phyloP scores from a whole-genome alignment of 2,888 invertebrate species.

The Micropterix aruncella region DNA sequence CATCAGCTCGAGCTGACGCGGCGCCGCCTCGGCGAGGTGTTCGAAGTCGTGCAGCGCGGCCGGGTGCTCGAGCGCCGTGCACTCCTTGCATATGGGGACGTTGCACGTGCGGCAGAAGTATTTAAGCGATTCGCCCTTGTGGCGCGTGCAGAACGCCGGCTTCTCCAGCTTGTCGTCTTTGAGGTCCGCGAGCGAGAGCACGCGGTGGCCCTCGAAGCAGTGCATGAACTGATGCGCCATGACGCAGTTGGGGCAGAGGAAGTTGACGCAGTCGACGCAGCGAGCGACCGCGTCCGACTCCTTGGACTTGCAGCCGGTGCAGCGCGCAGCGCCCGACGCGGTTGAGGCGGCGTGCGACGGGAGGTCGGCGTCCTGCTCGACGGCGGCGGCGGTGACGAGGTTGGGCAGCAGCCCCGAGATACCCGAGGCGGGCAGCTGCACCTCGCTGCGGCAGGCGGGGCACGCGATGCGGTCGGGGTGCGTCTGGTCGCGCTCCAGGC shows the following conservation, averaged over 20 bases:
- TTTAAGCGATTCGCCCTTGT: slow-evolving; percentile 82
- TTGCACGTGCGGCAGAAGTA: slow-evolving; percentile 92
- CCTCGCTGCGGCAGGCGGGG: slow-evolving; percentile 48
- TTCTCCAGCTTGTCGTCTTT: slow-evolving; percentile 48
- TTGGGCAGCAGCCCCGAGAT: slow-evolving; percentile 54
- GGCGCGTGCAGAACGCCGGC: slow-evolving; percentile 67
- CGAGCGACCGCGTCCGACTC: slow-evolving; percentile 90
- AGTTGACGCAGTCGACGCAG: slow-evolving; percentile 93
- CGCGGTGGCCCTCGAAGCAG: slow-evolving; percentile 94
- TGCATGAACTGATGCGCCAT: slow-evolving; percentile 99
- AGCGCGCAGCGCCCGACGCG: slow-evolving; percentile 48
- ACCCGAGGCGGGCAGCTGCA: slow-evolving; percentile 37
- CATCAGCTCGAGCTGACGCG: slow-evolving; percentile 70
- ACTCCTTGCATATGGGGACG: slow-evolving; percentile 89
- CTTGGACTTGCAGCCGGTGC: slow-evolving; percentile 94
- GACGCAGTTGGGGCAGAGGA: slow-evolving; percentile 92
- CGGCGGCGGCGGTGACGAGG: slow-evolving; percentile 40
- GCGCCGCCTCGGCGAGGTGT: slow-evolving; percentile 68
- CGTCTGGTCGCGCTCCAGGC: slow-evolving; percentile 60
- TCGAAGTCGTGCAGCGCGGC: slow-evolving; percentile 73
- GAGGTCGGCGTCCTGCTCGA: slow-evolving; percentile 39
- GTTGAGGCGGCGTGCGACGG: slow-evolving; percentile 30
- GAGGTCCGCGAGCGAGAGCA: slow-evolving; percentile 54
- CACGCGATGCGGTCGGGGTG: slow-evolving; percentile 61
- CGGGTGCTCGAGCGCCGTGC: slow-evolving; percentile 79